Percentiles rank a stretch among this genome's conserved stretches.
Conservation (phyloP, 2,113 vertebrate species). For the Onychostoma macrolepis region DNA sequence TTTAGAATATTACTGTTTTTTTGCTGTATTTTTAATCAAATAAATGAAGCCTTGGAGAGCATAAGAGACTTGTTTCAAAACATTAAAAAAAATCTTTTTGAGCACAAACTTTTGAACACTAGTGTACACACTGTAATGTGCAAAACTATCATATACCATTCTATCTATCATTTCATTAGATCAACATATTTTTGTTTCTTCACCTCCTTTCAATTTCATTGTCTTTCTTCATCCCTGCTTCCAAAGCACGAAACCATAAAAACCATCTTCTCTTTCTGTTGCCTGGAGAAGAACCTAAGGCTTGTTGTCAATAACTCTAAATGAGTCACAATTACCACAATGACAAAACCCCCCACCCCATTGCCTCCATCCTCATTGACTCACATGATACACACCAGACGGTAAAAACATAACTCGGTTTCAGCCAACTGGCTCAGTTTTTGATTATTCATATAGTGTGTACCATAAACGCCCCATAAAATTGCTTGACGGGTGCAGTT, state of each 20-base stretch:
- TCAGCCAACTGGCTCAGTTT: background rate
- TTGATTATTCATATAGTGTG: background rate
- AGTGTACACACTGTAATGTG: background rate
- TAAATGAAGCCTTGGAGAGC: background rate
- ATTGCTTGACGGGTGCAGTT: background rate
- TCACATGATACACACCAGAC: constrained; percentile 66
- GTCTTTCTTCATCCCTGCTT: constrained; percentile 26
- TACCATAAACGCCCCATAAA: background rate
- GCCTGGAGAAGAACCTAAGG: constrained; percentile 58
- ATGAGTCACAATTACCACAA: constrained; percentile 76
- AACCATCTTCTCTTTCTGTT: constrained; percentile 16
- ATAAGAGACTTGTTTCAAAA: background rate
- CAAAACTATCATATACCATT: background rate
- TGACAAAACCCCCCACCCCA: constrained; percentile 63
- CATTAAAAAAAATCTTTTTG: background rate
- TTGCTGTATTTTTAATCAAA: background rate
- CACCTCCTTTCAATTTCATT: background rate
- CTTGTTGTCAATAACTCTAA: constrained; percentile 68
- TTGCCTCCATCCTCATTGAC: constrained; percentile 66
- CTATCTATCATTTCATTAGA: background rate
- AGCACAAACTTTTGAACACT: background rate
- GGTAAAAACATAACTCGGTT: constrained; percentile 7
- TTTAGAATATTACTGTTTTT: background rate
- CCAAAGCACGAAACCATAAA: background rate
- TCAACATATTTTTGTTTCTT: constrained; percentile 6